Conservation (phyloP, 2,888 invertebrate genomes). For the Drosophila pseudotakahashii region DNA sequence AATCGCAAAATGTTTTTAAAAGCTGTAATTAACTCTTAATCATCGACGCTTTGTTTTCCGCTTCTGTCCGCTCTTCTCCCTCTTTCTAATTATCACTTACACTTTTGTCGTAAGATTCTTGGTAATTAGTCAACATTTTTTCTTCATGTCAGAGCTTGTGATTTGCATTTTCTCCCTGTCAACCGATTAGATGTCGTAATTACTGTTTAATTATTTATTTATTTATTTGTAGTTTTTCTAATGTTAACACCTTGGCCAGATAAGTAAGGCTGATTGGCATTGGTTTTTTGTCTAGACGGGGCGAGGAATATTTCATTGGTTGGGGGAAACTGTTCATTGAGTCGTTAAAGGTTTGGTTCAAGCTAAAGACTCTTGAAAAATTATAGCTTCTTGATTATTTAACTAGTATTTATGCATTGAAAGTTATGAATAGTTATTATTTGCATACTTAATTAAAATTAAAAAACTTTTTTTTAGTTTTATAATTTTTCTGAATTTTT, state of each 20-base stretch:
- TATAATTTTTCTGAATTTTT: not conserved
- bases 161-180: conserved; percentile 32
- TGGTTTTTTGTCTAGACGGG: conserved; percentile 34
- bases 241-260: conserved; percentile 29
- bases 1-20: conserved; percentile 60
- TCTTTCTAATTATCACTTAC: conserved; percentile 60
- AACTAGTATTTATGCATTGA: not conserved
- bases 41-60: conserved; percentile 39
- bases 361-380: not conserved
- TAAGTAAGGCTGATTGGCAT: conserved; percentile 23
- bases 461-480: too few species aligned
- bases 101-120: conserved; percentile 63
- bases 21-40: conserved; percentile 69
- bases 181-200: conserved; percentile 17
- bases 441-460: too few species aligned
- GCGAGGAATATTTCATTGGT: conserved; percentile 20
- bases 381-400: too few species aligned
- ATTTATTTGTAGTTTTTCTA: conserved; percentile 24
- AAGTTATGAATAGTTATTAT: too few species aligned
- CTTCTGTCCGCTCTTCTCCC: conserved; percentile 7
- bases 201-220: conserved; percentile 33
- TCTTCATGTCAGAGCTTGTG: not conserved
- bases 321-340: conserved; percentile 13
- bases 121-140: conserved; percentile 32
- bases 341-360: not conserved